These are phyloP conservation scores for Anomalospiza imberbis DNA, from an alignment of 2,797 vertebrate genomes.

Conservation along the genomic window DNA sequence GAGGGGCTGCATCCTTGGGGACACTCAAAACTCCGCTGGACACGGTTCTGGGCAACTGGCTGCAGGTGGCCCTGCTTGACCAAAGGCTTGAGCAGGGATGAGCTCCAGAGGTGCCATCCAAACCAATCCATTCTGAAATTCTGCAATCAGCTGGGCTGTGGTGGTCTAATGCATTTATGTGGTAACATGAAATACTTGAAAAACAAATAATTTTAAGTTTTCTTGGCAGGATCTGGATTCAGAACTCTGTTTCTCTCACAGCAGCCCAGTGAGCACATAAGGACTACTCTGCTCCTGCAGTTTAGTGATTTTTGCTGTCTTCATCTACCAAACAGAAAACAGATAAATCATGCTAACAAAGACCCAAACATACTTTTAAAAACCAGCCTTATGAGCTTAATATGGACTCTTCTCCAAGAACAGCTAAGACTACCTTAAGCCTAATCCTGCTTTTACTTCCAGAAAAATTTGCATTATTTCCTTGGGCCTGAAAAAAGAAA, in stretches of 20 bases:
- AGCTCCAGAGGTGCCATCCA: neutral
- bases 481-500: neutral
- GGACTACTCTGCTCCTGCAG: neutral
- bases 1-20: neutral
- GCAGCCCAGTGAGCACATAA: neutral
- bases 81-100: neutral
- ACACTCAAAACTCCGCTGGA: neutral
- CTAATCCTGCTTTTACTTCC: constrained; percentile 18
- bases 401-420: neutral
- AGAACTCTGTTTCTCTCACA: neutral
- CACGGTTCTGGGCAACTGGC: neutral
- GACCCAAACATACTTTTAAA: neutral
- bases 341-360: neutral
- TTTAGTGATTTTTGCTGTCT: neutral
- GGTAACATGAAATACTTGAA: neutral
- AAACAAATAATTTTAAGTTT: neutral
- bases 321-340: neutral
- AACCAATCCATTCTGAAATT: neutral
- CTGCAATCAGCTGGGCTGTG: neutral
- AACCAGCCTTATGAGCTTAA: neutral
- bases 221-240: neutral
- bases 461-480: constrained; percentile 7
- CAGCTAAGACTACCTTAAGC: constrained; percentile 3
- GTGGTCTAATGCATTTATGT: neutral
- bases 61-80: neutral